A percentile compares a stretch with the other conserved stretches of the same genome.
Conservation (phyloP, 2,888 invertebrate species). For the Temnothorax unifasciatus region DNA sequence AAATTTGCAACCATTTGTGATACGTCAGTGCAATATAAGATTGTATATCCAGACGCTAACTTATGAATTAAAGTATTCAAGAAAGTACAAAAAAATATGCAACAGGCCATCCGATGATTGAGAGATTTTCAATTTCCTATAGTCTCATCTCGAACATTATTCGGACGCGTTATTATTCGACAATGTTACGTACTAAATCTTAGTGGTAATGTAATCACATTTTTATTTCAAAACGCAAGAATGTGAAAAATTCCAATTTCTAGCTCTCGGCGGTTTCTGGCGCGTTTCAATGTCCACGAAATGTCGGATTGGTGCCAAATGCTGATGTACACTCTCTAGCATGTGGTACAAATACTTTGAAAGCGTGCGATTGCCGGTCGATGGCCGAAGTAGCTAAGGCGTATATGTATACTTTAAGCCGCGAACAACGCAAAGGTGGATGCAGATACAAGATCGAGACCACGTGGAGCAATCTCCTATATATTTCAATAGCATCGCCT, state of each 20-base stretch:
- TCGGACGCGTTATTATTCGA: conserved; percentile 20
- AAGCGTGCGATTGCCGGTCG: conserved; percentile 25
- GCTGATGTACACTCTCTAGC: conserved; percentile 45
- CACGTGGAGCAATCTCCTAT: conserved; percentile 27
- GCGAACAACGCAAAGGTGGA: conserved; percentile 31
- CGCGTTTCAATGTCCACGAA: conserved; percentile 40
- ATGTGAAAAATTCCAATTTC: conserved; percentile 50
- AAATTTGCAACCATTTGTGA: not conserved
- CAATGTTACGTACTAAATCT: conserved; percentile 17
- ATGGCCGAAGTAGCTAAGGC: conserved; percentile 21
- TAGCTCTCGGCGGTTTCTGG: conserved; percentile 25
- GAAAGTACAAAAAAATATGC: not conserved
- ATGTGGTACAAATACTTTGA: conserved; percentile 54
- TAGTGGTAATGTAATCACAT: conserved; percentile 21
- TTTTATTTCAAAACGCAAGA: conserved; percentile 30
- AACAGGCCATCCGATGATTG: not conserved
- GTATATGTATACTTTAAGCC: conserved; percentile 24
- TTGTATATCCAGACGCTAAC: too few species aligned
- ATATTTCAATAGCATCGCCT: conserved; percentile 38
- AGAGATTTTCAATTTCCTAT: conserved; percentile 1
- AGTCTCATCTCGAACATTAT: not conserved
- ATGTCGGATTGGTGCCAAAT: conserved; percentile 58
- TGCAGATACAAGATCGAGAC: conserved; percentile 16
- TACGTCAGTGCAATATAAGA: not conserved
- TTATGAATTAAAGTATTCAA: conserved; percentile 10